A percentile compares a stretch with the other conserved stretches of the same genome.
These are phyloP conservation scores for Misgurnus mizolepis DNA, from an alignment of 2,113 vertebrate species.

Conservation along the genomic window DNA sequence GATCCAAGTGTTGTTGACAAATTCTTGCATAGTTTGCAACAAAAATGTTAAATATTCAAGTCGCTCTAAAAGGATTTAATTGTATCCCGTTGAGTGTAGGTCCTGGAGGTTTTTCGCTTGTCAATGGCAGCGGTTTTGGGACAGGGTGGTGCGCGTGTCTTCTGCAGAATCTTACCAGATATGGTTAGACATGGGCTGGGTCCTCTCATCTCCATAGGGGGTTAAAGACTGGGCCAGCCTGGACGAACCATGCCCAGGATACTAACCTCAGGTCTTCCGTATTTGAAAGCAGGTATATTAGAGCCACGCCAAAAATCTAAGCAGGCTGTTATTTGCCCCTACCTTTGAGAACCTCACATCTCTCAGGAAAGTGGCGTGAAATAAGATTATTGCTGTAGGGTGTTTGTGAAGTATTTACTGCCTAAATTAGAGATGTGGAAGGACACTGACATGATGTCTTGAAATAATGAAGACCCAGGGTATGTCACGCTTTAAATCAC, in stretches of 20 bases:
- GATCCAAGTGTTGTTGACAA: background rate
- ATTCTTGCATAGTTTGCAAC: background rate
- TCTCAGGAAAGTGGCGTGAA: constrained; percentile 3
- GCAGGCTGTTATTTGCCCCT: constrained; percentile 25
- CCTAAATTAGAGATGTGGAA: background rate
- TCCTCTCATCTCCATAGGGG: constrained; percentile 16
- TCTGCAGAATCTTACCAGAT: background rate
- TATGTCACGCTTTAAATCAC: background rate
- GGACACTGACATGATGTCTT: background rate
- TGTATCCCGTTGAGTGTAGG: background rate
- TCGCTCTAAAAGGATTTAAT: background rate
- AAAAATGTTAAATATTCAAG: background rate
- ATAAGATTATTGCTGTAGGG: constrained; percentile 15
- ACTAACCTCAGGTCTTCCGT: too few species aligned
- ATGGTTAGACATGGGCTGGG: constrained; percentile 29
- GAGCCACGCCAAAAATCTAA: constrained; percentile 50
- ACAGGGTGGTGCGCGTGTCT: background rate
- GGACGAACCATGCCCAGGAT: constrained; percentile 28
- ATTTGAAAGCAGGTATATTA: constrained; percentile 17
- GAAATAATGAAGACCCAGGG: background rate
- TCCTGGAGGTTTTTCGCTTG: background rate
- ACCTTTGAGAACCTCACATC: background rate
- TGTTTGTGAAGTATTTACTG: constrained; percentile 6
- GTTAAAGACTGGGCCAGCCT: constrained; percentile 15
- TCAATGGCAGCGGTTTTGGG: background rate